Evolutionary conservation across 2,888 invertebrate genomes (phyloP).

Genomic region (Drosophila flavopinicola): DNA sequence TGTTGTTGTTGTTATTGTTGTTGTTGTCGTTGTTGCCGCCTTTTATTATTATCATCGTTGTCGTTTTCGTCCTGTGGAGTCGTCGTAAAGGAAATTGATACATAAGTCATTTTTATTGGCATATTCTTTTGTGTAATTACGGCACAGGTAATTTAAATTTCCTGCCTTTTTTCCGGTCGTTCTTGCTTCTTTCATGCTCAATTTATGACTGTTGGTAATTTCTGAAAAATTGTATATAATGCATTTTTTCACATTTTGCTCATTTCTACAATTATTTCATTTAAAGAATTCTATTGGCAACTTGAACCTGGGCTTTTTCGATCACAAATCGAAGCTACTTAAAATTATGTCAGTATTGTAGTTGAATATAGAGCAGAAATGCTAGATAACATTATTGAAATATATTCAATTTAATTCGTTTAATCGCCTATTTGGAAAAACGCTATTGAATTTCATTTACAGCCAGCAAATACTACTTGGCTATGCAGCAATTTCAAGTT

Average conservation of each 20-base stretch:
- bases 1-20: constrained; percentile 31
- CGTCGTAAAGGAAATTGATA: constrained; percentile 80
- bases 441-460: background rate
- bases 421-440: background rate
- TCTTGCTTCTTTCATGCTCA: constrained; percentile 3
- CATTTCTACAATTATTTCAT: constrained; percentile 12
- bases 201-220: constrained; percentile 19
- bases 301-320: too few species aligned
- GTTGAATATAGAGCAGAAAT: too few species aligned
- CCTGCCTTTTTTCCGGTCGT: constrained; percentile 32
- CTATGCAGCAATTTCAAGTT: background rate
- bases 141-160: constrained; percentile 77
- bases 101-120: constrained; percentile 82
- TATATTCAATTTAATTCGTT: too few species aligned
- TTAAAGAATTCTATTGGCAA: background rate
- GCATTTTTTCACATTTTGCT: constrained; percentile 8
- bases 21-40: too few species aligned
- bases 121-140: constrained; percentile 80
- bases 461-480: background rate
- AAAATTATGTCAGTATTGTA: too few species aligned
- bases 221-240: constrained; percentile 18
- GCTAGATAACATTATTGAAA: too few species aligned
- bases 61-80: constrained; percentile 50
- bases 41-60: constrained; percentile 74
- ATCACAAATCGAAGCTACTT: too few species aligned